phyloP scores from a whole-genome alignment of 1,140 invertebrate species.

The Drosophila suzukii region DNA sequence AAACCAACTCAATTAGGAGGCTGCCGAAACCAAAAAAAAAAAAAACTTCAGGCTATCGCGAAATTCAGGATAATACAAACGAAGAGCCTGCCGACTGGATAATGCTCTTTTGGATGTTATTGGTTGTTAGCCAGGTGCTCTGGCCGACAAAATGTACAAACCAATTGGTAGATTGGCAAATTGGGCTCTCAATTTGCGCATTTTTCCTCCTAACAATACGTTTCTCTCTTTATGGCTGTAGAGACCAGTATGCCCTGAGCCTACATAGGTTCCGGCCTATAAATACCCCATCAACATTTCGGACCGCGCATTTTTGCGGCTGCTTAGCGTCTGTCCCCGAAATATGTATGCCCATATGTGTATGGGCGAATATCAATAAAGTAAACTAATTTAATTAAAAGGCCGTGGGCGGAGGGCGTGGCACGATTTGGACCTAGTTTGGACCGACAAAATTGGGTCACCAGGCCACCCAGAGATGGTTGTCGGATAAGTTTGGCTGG shows the following conservation, averaged over 20 bases:
- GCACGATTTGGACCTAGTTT: not conserved
- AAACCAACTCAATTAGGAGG: slow-evolving; percentile 73
- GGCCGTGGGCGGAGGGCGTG: slow-evolving; percentile 5
- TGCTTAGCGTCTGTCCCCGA: slow-evolving; percentile 24
- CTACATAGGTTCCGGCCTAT: not conserved
- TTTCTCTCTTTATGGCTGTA: not conserved
- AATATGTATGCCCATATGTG: slow-evolving; percentile 1
- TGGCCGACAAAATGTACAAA: not conserved
- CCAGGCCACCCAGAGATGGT: not conserved
- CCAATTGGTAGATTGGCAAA: not conserved
- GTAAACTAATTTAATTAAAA: slow-evolving; percentile 79
- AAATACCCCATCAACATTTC: not conserved
- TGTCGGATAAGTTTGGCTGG: slow-evolving; percentile 3
- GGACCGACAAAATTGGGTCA: slow-evolving; percentile 25
- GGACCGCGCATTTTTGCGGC: slow-evolving; percentile 8
- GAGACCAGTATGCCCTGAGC: not conserved
- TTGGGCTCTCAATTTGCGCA: not conserved
- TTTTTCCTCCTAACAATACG: not conserved
- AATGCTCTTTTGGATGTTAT: not conserved
- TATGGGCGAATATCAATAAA: slow-evolving; percentile 56
- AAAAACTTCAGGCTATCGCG: not conserved
- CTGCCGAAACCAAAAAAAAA: slow-evolving; percentile 49
- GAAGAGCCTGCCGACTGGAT: not conserved
- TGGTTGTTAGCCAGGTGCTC: not conserved
- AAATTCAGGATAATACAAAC: not conserved